Conservation (phyloP, 2,113 vertebrate genomes). For the Corydoras sp. region DNA sequence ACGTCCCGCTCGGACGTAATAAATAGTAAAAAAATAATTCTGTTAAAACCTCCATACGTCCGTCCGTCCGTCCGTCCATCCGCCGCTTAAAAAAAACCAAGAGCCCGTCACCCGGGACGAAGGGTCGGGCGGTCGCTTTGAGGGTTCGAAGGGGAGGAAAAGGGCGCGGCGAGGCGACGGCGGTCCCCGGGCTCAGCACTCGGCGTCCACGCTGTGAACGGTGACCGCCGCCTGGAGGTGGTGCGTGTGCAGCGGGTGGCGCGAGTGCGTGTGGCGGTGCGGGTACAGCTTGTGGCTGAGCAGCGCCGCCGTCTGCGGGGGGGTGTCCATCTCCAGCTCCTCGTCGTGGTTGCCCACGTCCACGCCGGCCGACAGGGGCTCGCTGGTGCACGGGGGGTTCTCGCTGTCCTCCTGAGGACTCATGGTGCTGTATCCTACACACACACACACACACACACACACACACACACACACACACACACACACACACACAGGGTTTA, state of each 20-base stretch:
- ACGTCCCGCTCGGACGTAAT: too few species aligned
- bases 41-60: too few species aligned
- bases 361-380: slow-evolving; percentile 86
- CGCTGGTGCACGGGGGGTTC: slow-evolving; percentile 89
- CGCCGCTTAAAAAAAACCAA: too few species aligned
- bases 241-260: slow-evolving; percentile 78
- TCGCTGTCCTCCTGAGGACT: slow-evolving; percentile 98
- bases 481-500: slow-evolving; percentile 4
- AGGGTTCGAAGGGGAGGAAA: too few species aligned
- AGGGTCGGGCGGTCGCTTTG: too few species aligned
- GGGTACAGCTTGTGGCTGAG: slow-evolving; percentile 94
- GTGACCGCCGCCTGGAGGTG: slow-evolving; percentile 93
- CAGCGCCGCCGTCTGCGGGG: slow-evolving; percentile 88
- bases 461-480: slow-evolving; percentile 25
- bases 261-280: slow-evolving; percentile 77
- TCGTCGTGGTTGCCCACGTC: slow-evolving; percentile 93
- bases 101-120: too few species aligned
- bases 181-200: slow-evolving; percentile 71
- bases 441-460: slow-evolving; percentile 21
- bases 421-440: slow-evolving; percentile 95
- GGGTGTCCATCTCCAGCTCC: slow-evolving; percentile 89
- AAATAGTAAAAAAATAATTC: too few species aligned
- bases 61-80: too few species aligned
- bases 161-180: too few species aligned
- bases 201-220: slow-evolving; percentile 91